Percentiles rank a stretch among this genome's conserved stretches.
Conservation (phyloP, 2,113 vertebrate genomes). For the Epinephelus moara region DNA sequence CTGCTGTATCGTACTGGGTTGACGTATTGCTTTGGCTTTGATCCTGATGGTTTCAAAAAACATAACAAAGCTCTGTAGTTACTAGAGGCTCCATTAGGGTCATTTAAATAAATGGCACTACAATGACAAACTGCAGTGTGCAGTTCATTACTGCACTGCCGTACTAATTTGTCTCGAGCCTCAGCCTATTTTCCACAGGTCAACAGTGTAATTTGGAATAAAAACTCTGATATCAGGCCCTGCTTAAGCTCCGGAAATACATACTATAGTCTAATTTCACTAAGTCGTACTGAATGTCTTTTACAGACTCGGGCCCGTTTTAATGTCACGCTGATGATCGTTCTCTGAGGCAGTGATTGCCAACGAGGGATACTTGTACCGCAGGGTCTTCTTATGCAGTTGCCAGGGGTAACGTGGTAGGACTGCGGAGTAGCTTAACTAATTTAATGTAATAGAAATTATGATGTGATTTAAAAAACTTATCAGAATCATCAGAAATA, state of each 20-base stretch:
- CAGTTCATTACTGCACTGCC: constrained; percentile 20
- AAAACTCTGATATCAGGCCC: constrained; percentile 12
- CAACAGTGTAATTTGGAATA: constrained; percentile 3
- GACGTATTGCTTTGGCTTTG: constrained; percentile 44
- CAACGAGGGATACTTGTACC: not conserved
- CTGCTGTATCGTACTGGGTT: constrained; percentile 13
- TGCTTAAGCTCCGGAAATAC: constrained; percentile 2
- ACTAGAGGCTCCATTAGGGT: constrained; percentile 45
- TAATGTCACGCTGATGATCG: constrained; percentile 1
- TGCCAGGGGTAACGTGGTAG: not conserved
- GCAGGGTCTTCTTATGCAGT: not conserved
- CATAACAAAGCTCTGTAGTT: constrained; percentile 16
- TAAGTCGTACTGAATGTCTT: not conserved
- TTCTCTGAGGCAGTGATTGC: constrained; percentile 12
- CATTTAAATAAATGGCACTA: constrained; percentile 40
- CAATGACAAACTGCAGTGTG: constrained; percentile 40
- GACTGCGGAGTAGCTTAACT: not conserved
- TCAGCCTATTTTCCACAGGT: constrained; percentile 18
- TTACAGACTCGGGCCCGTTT: not conserved
- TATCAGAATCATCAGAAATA: not conserved
- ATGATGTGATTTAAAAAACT: not conserved
- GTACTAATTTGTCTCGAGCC: constrained; percentile 26
- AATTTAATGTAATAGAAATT: not conserved
- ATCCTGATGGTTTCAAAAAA: constrained; percentile 28
- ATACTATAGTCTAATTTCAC: not conserved